These are phyloP conservation scores for Ailuropoda melanoleuca DNA, from an alignment of 2,113 vertebrate genomes.

Conservation along the genomic window DNA sequence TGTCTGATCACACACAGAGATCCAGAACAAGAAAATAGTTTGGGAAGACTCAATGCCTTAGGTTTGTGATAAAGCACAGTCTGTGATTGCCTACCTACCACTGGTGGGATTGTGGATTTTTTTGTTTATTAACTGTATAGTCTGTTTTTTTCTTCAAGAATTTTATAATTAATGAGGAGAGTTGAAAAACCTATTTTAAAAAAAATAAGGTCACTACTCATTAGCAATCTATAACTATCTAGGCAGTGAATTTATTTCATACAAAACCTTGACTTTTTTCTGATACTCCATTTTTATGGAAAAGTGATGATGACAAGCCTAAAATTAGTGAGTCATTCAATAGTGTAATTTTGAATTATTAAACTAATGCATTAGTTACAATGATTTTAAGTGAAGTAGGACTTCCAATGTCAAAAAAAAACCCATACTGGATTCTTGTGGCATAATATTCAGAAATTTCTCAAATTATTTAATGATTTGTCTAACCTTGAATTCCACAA, in stretches of 20 bases:
- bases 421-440: conserved; percentile 25
- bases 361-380: conserved; percentile 56
- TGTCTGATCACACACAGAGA: not conserved
- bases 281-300: not conserved
- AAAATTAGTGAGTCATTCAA: conserved; percentile 71
- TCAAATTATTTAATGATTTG: conserved; percentile 60
- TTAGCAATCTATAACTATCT: not conserved
- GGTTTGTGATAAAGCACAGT: not conserved
- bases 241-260: conserved; percentile 26
- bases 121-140: not conserved
- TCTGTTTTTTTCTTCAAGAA: not conserved
- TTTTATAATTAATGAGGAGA: not conserved
- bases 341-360: conserved; percentile 71
- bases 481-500: conserved; percentile 69
- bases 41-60: not conserved
- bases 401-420: conserved; percentile 62
- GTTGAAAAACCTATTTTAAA: not conserved
- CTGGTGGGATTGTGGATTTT: not conserved
- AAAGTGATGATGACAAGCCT: conserved; percentile 29
- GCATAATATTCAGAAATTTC: conserved; percentile 39
- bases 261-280: not conserved
- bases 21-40: not conserved
- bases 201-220: not conserved
- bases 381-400: conserved; percentile 37
- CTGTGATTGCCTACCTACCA: not conserved